Conservation (phyloP, 2,797 vertebrate genomes). For the Prionace glauca region DNA sequence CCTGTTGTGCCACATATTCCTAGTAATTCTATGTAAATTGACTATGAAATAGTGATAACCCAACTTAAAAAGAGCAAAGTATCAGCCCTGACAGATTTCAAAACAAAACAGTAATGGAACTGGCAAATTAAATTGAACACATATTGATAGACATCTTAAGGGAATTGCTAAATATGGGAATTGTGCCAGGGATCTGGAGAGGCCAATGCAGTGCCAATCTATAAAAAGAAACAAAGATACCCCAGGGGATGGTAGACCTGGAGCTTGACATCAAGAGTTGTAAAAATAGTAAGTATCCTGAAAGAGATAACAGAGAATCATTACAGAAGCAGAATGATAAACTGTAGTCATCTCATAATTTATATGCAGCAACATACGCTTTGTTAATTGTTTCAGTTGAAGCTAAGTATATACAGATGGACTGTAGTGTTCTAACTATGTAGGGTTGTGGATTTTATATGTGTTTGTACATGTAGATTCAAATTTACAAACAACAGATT, state of each 20-base stretch:
- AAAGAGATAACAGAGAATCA: background rate
- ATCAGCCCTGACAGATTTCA: background rate
- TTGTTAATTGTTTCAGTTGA: too few relatives aligned
- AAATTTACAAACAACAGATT: too few relatives aligned
- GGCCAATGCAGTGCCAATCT: background rate
- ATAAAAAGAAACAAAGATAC: background rate
- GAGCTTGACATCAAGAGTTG: background rate
- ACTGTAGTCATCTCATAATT: too few relatives aligned
- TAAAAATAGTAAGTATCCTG: background rate
- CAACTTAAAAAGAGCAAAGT: background rate
- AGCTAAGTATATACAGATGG: too few relatives aligned
- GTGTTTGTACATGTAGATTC: too few relatives aligned
- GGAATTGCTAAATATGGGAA: background rate
- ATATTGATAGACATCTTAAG: background rate
- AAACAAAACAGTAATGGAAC: background rate
- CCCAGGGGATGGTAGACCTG: background rate
- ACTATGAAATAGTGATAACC: background rate
- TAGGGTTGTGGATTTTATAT: too few relatives aligned
- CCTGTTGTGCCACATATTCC: background rate
- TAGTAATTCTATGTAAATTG: background rate
- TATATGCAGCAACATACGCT: too few relatives aligned
- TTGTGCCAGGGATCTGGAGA: background rate
- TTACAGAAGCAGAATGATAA: too few relatives aligned
- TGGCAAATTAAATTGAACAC: background rate
- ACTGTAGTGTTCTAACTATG: too few relatives aligned